phyloP scores from a whole-genome alignment of 2,888 invertebrate genomes.

The Orthosia cruda region DNA sequence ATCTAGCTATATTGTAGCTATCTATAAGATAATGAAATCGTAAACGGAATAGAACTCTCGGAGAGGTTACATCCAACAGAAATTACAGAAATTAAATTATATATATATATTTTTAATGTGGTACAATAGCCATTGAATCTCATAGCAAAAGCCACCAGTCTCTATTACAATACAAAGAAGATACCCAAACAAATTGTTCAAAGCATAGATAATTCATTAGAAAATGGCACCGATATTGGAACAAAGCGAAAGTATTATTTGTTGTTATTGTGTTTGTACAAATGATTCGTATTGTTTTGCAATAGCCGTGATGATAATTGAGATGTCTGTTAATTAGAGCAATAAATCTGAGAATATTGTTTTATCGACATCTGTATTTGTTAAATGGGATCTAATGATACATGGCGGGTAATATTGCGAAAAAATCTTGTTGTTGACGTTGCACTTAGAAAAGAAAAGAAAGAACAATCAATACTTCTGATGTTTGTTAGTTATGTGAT shows the following conservation, averaged over 20 bases:
- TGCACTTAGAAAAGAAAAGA: not conserved
- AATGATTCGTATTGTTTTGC: conserved; percentile 43
- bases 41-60: no score
- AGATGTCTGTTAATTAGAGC: conserved; percentile 16
- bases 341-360: conserved; percentile 18
- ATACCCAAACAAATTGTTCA: conserved; percentile 50
- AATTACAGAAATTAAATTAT: no score
- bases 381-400: not conserved
- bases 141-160: conserved; percentile 29
- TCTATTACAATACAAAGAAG: conserved; percentile 12
- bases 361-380: conserved; percentile 13
- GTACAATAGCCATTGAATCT: not conserved
- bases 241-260: conserved; percentile 63
- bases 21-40: no score
- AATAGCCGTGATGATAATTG: conserved; percentile 46
- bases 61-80: no score
- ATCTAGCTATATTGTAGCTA: no score
- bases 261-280: conserved; percentile 41
- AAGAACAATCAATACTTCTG: no score
- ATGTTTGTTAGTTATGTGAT: no score
- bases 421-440: not conserved
- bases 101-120: no score
- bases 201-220: conserved; percentile 62
- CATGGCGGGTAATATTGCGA: not conserved
- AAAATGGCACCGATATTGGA: conserved; percentile 54